These are phyloP conservation scores for Torymus tubicola DNA, from an alignment of 2,888 invertebrate genomes.

Conservation along the genomic window DNA sequence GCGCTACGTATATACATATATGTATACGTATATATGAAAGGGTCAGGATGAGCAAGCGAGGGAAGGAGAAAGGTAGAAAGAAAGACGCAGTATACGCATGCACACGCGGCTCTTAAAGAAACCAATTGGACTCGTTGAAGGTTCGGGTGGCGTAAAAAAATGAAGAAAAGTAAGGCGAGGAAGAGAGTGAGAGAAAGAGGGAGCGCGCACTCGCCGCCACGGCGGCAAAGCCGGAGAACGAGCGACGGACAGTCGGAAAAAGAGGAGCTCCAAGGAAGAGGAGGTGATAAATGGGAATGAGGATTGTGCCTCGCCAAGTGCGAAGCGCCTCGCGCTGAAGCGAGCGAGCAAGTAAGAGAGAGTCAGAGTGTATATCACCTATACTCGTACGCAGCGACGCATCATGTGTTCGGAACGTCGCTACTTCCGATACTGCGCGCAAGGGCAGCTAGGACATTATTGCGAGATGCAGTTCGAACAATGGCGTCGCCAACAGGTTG, in stretches of 20 bases:
- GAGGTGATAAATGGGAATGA: constrained; percentile 74
- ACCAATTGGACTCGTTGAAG: constrained; percentile 69
- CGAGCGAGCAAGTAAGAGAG: neutral
- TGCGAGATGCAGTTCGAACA: neutral
- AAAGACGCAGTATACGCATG: constrained; percentile 12
- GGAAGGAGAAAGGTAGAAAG: too few relatives aligned
- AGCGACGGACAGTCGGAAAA: constrained; percentile 46
- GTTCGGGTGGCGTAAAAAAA: constrained; percentile 60
- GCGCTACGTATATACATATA: neutral
- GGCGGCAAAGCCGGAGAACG: constrained; percentile 38
- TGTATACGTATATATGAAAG: constrained; percentile 7
- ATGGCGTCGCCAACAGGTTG: neutral
- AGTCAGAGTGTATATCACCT: neutral
- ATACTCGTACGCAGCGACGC: neutral
- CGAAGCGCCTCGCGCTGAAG: constrained; percentile 1
- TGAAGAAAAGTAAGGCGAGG: constrained; percentile 54
- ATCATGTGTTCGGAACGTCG: constrained; percentile 5
- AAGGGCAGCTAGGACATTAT: neutral
- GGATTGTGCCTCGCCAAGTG: constrained; percentile 70
- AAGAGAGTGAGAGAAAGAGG: constrained; percentile 46
- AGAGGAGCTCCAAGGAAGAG: constrained; percentile 59
- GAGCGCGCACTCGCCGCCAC: constrained; percentile 23
- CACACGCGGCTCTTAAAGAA: constrained; percentile 63
- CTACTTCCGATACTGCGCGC: constrained; percentile 1
- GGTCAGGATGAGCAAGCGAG: neutral